These are phyloP conservation scores for Zenarchopterus dispar DNA, from an alignment of 2,797 vertebrate species.

Conservation along the genomic window DNA sequence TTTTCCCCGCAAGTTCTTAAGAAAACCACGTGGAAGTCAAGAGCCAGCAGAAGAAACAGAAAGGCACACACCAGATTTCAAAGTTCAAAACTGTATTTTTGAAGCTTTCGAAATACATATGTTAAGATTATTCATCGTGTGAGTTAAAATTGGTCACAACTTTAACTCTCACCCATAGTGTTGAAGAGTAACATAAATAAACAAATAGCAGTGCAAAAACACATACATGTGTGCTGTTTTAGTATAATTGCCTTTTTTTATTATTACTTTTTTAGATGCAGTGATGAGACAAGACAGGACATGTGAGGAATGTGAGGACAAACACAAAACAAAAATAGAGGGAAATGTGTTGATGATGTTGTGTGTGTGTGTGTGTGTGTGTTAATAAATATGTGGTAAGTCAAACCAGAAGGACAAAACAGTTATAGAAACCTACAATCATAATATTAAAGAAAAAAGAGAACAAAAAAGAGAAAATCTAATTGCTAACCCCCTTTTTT, in stretches of 20 bases:
- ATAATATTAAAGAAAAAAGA: too few species aligned
- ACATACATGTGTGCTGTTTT: not conserved
- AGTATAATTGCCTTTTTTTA: too few species aligned
- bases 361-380: too few species aligned
- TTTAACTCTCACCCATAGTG: slow-evolving; percentile 7
- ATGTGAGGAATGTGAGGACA: too few species aligned
- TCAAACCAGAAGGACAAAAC: too few species aligned
- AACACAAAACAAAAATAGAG: too few species aligned
- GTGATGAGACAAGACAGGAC: too few species aligned
- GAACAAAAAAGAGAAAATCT: not conserved
- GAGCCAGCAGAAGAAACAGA: slow-evolving; percentile 18
- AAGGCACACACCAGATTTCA: slow-evolving; percentile 6
- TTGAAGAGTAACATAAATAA: slow-evolving; percentile 16
- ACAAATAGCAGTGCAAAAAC: slow-evolving; percentile 4
- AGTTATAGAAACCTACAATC: too few species aligned
- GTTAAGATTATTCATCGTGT: slow-evolving; percentile 8
- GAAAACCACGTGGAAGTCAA: slow-evolving; percentile 36
- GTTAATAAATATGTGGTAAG: too few species aligned
- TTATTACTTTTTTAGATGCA: too few species aligned
- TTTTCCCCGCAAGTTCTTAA: slow-evolving; percentile 29
- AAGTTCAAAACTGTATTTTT: slow-evolving; percentile 35
- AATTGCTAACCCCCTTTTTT: slow-evolving; percentile 9
- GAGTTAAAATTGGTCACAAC: slow-evolving; percentile 37
- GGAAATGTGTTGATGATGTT: too few species aligned
- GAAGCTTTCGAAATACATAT: slow-evolving; percentile 41